A percentile compares a stretch with the other conserved stretches of the same genome.
phyloP scores from a whole-genome alignment of 1,140 invertebrate species.

The Parapsyche elsis region DNA sequence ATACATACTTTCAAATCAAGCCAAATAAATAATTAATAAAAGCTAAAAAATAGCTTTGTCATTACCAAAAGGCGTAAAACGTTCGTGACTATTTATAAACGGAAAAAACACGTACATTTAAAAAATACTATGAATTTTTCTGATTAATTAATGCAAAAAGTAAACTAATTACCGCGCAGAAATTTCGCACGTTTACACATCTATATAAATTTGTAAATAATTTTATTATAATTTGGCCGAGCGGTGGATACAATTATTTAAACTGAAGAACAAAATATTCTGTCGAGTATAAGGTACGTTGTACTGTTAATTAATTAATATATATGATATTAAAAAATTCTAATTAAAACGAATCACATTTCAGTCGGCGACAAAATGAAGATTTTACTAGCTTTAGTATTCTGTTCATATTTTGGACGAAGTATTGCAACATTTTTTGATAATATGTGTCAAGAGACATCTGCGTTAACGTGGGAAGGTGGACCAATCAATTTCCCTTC shows the following conservation, averaged over 20 bases:
- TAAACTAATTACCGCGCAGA: no score
- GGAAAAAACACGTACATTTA: background rate
- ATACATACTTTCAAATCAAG: no score
- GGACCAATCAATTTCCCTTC: conserved; percentile 41
- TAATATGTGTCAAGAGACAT: background rate
- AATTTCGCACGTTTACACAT: no score
- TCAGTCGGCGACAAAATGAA: background rate
- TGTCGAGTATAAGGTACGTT: no score
- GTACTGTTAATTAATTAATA: no score
- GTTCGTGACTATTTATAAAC: background rate
- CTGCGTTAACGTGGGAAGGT: conserved; percentile 39
- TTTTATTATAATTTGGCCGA: no score
- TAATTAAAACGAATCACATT: background rate
- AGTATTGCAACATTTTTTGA: conserved; percentile 1
- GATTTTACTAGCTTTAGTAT: background rate
- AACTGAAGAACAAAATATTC: no score
- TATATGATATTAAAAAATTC: background rate
- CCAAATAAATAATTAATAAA: no score
- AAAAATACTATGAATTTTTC: background rate
- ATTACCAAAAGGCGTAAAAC: background rate
- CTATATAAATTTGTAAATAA: no score
- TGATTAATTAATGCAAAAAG: background rate
- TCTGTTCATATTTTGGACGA: background rate
- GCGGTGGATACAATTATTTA: no score
- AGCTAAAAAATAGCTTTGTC: no score